Evolutionary conservation across 2,797 vertebrate genomes (phyloP).

Genomic region (Lindbergichthys nudifrons): DNA sequence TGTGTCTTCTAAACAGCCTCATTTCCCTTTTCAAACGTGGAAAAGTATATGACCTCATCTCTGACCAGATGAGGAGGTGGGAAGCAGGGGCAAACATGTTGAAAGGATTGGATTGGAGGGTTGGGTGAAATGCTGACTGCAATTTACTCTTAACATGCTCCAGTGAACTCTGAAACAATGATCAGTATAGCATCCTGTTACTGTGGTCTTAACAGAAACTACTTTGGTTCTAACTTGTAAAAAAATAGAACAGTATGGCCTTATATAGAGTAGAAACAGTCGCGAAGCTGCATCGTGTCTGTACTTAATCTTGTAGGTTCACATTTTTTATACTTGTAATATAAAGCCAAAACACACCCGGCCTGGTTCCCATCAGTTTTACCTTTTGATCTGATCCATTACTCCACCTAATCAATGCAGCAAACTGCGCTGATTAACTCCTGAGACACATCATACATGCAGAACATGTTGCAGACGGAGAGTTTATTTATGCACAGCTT

Average conservation of each 20-base stretch:
- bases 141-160: constrained; percentile 33
- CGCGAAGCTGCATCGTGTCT: not conserved
- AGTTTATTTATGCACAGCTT: too few species aligned
- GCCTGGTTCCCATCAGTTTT: not conserved
- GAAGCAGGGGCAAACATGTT: constrained; percentile 31
- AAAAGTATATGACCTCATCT: constrained; percentile 58
- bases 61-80: constrained; percentile 53
- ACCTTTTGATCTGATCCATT: constrained; percentile 11
- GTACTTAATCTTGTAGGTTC: not conserved
- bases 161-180: constrained; percentile 32
- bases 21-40: constrained; percentile 40
- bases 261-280: not conserved
- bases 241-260: not conserved
- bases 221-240: not conserved
- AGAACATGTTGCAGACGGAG: not conserved
- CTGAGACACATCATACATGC: constrained; percentile 10
- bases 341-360: not conserved
- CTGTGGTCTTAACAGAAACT: constrained; percentile 7
- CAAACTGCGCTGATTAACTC: constrained; percentile 4
- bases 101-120: constrained; percentile 25
- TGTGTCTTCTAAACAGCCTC: constrained; percentile 58
- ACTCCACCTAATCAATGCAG: not conserved
- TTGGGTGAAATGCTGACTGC: constrained; percentile 44
- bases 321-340: not conserved
- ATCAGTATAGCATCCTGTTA: constrained; percentile 21